phyloP scores from a whole-genome alignment of 2,888 invertebrate species.

The Blastobasis adustella region DNA sequence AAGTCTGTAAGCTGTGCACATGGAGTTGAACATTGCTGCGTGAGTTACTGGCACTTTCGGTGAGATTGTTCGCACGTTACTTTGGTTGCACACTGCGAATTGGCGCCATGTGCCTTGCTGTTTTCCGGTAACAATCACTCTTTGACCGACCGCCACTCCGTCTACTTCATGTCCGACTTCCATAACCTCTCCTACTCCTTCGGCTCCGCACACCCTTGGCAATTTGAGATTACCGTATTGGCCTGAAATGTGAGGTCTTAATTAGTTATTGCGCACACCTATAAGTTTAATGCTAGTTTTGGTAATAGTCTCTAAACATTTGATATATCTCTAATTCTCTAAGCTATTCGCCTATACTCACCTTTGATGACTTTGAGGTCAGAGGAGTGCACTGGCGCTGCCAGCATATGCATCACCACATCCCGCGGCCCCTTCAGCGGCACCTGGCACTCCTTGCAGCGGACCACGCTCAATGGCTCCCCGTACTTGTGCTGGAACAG shows the following conservation, averaged over 20 bases:
- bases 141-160: constrained; percentile 78
- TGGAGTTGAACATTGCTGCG: constrained; percentile 81
- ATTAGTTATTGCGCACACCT: background rate
- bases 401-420: constrained; percentile 88
- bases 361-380: constrained; percentile 99
- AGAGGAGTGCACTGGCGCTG: constrained; percentile 96
- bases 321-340: too few relatives aligned
- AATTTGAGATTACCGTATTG: constrained; percentile 72
- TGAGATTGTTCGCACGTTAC: constrained; percentile 80
- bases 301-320: too few relatives aligned
- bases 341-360: constrained; percentile 19
- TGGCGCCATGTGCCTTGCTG: constrained; percentile 92
- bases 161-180: constrained; percentile 77
- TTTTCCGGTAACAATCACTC: constrained; percentile 83
- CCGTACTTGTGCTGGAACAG: constrained; percentile 85
- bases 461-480: constrained; percentile 85
- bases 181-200: constrained; percentile 91
- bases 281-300: background rate
- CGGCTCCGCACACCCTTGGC: constrained; percentile 93
- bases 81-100: constrained; percentile 76
- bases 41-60: constrained; percentile 79
- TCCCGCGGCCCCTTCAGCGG: constrained; percentile 75
- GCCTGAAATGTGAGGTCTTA: constrained; percentile 34
- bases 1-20: constrained; percentile 93
- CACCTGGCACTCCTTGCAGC: constrained; percentile 71